Conservation (phyloP, 2,113 vertebrate species). For the Craseonycteris thonglongyai region DNA sequence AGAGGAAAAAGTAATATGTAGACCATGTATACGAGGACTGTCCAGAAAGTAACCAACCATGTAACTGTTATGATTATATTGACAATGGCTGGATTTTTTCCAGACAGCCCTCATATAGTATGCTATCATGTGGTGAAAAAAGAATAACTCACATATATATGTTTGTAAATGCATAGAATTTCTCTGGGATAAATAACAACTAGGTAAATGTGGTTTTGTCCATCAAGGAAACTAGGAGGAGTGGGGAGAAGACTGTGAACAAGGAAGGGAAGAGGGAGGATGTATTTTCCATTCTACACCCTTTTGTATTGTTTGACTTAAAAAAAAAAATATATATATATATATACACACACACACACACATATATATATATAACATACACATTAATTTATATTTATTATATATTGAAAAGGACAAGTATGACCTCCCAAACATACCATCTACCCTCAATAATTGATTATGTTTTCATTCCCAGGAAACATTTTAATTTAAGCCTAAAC, state of each 20-base stretch:
- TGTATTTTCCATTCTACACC: background rate
- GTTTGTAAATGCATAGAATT: background rate
- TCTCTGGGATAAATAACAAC: background rate
- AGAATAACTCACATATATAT: background rate
- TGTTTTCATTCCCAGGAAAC: background rate
- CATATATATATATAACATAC: too few relatives aligned
- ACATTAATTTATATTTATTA: background rate
- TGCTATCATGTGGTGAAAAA: background rate
- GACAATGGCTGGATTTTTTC: too few relatives aligned
- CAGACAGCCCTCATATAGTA: too few relatives aligned
- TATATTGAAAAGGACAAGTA: background rate
- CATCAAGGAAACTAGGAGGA: background rate
- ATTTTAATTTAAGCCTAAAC: slow-evolving; percentile 22
- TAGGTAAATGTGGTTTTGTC: background rate
- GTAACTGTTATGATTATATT: too few relatives aligned
- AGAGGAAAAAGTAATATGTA: background rate
- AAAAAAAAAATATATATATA: background rate
- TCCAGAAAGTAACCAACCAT: too few relatives aligned
- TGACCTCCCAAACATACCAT: background rate
- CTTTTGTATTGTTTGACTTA: background rate
- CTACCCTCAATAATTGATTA: background rate
- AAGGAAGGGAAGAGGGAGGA: background rate
- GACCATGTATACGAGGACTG: background rate
- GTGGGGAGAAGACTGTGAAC: background rate
- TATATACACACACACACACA: background rate